A percentile compares a stretch with the other conserved stretches of the same genome.
Evolutionary conservation across 1,140 invertebrate genomes (phyloP).

Genomic region (Papilio dardanus): DNA sequence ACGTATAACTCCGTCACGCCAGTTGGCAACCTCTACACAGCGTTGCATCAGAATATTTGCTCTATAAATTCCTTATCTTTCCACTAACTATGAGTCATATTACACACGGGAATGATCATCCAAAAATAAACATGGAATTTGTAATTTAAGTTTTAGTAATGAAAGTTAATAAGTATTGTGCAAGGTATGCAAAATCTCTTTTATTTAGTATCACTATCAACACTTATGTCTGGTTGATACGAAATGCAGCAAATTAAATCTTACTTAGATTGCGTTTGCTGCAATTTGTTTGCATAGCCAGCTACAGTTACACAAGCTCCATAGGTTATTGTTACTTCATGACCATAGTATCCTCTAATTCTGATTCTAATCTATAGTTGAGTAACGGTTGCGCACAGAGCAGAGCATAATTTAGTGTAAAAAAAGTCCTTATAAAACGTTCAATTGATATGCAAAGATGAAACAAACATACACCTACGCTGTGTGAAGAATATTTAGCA

Average conservation of each 20-base stretch:
- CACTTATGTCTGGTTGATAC: not conserved
- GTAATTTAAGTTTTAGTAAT: no score
- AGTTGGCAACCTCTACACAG: conserved; percentile 38
- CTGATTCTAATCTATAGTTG: no score
- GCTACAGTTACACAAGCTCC: no score
- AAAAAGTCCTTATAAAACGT: no score
- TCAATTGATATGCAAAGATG: not conserved
- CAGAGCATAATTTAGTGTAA: no score
- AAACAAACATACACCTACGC: not conserved
- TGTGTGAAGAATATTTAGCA: not conserved
- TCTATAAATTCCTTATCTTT: conserved; percentile 24
- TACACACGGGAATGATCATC: not conserved
- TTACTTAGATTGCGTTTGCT: no score
- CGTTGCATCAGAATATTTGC: conserved; percentile 38
- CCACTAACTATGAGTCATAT: conserved; percentile 11
- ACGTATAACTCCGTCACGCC: conserved; percentile 34
- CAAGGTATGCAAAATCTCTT: not conserved
- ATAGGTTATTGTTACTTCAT: no score
- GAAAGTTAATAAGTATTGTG: not conserved
- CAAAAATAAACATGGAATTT: not conserved
- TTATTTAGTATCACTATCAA: not conserved
- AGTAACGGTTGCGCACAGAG: no score
- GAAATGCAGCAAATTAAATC: no score
- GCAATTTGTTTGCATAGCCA: no score
- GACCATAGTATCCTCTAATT: no score